Evolutionary conservation across 2,888 invertebrate genomes (phyloP).

Genomic region (Alcis repandata): DNA sequence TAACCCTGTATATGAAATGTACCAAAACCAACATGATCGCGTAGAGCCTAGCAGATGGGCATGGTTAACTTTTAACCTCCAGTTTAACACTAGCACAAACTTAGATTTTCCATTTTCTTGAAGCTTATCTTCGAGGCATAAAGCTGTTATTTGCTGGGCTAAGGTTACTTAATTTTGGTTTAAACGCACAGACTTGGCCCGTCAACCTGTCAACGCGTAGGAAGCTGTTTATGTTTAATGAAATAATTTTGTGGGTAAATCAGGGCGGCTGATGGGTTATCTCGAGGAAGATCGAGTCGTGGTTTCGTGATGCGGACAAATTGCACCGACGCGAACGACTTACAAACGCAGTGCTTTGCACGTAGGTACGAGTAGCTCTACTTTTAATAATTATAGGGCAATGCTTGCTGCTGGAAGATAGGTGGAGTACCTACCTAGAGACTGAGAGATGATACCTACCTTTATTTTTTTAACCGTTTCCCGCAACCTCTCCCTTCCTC

Average conservation of each 20-base stretch:
- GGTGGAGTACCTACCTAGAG: too few relatives aligned
- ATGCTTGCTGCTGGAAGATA: too few relatives aligned
- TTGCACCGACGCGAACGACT: slow-evolving; percentile 9
- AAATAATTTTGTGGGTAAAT: slow-evolving; percentile 43
- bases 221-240: slow-evolving; percentile 40
- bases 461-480: too few relatives aligned
- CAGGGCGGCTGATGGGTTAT: slow-evolving; percentile 20
- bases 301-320: slow-evolving; percentile 30
- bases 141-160: slow-evolving; percentile 1
- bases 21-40: slow-evolving; percentile 36
- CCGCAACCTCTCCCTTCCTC: too few relatives aligned
- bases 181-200: slow-evolving; percentile 11
- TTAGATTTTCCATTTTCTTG: neutral
- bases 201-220: slow-evolving; percentile 43
- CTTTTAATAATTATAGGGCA: too few relatives aligned
- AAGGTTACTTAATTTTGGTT: slow-evolving; percentile 12
- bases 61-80: slow-evolving; percentile 48
- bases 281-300: slow-evolving; percentile 21
- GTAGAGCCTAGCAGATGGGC: slow-evolving; percentile 36
- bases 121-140: neutral
- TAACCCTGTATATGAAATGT: slow-evolving; percentile 3
- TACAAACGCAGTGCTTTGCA: too few relatives aligned
- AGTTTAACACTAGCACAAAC: slow-evolving; percentile 26
- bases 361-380: too few relatives aligned
- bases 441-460: too few relatives aligned